These are phyloP conservation scores for Alfaro cultratus DNA, from an alignment of 2,797 vertebrate species.

Conservation along the genomic window DNA sequence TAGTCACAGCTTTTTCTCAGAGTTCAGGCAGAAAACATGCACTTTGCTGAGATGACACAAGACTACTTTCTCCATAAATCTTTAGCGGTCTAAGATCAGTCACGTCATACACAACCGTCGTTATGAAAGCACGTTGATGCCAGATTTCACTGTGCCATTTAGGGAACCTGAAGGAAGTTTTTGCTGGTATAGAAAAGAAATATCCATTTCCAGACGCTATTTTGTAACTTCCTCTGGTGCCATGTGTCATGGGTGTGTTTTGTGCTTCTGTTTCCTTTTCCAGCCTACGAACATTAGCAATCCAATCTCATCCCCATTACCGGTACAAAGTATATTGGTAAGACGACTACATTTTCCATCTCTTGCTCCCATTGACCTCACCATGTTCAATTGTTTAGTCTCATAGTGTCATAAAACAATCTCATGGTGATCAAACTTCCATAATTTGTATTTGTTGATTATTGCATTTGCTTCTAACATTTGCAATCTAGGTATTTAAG, in stretches of 20 bases:
- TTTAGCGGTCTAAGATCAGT: background rate
- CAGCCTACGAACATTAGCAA: conserved; percentile 38
- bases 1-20: background rate
- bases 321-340: conserved; percentile 31
- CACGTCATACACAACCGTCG: background rate
- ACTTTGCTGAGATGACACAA: background rate
- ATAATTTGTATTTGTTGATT: background rate
- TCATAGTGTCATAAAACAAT: background rate
- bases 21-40: conserved; percentile 1
- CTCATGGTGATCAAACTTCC: conserved; percentile 1
- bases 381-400: conserved; percentile 2
- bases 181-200: background rate
- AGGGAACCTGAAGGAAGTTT: background rate
- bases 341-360: conserved; percentile 37
- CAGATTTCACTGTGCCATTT: background rate
- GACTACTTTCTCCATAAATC: background rate
- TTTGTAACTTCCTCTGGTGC: background rate
- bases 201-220: background rate
- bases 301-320: background rate
- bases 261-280: conserved; percentile 36
- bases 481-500: background rate
- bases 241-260: conserved; percentile 26
- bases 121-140: background rate
- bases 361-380: conserved; percentile 20
- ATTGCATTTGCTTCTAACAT: background rate